Evolutionary conservation across 2,797 vertebrate species (phyloP), one percentile per base, ranked within the genome.

Genomic region (Bothrops alternatus): DNA sequence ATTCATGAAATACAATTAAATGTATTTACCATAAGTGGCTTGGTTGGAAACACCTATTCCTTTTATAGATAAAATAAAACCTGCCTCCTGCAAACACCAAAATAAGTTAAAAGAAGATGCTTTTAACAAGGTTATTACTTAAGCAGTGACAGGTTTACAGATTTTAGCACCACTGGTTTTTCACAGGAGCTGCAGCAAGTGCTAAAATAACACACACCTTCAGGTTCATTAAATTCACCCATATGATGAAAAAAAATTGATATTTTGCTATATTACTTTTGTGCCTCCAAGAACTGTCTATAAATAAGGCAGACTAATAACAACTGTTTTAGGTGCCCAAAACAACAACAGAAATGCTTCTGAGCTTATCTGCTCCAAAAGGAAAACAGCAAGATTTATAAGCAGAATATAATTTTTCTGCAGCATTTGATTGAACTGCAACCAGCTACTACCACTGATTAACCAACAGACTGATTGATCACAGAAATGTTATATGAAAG

Each of bases 191-290:
- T 97, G 94, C 95, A 96, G 97, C 97, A 98, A 98, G 98, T 98
- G 98, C 98, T 98, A 99, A 98, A 99, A 98, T 98, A 98, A 98
- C 98, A 98, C 98, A 98, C 98, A 99, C 98, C 98, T 99, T 98
- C 98, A 98, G 98, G 98, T 98, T 97, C 97, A 98, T 98, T 98
- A 98, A 98, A 98, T 98, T 97, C 97, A 97, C 97, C 97, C 97
- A 93, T 96, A 96, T 97, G 97, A 98, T 97, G 97, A 98, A 98
- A 98, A 98, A 98, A 98, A 97, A 97, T 97, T 96, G 98, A 97
- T 97, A 98, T 98, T 98, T 97, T 96, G 95, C 97, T 97, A 50
- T 96, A 98, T 98, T 97, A 96, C 97, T 97, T 94, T 96, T 96
- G 96, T 97, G 95, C 96, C 93, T 97, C 97, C 97, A 98, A 98